Evolutionary conservation across 1,140 invertebrate species (phyloP).

Genomic region (Hyles euphorbiae): DNA sequence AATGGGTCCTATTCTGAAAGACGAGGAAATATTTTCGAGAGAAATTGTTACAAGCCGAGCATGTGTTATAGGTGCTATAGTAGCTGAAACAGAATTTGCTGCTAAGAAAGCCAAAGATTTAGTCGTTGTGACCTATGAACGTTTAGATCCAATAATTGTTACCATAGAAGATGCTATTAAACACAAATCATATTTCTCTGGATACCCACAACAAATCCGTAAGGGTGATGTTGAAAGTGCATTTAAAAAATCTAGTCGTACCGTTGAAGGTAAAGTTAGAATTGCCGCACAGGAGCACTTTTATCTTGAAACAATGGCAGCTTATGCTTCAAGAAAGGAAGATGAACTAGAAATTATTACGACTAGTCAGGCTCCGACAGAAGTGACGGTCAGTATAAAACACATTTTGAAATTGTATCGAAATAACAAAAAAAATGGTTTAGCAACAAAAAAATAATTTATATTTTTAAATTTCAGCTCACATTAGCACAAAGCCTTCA

Average conservation of each 20-base stretch:
- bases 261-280: slow-evolving; percentile 84
- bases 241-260: slow-evolving; percentile 79
- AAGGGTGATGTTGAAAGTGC: slow-evolving; percentile 83
- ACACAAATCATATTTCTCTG: slow-evolving; percentile 81
- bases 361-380: slow-evolving; percentile 89
- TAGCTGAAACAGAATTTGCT: slow-evolving; percentile 82
- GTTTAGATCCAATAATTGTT: slow-evolving; percentile 84
- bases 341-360: slow-evolving; percentile 91
- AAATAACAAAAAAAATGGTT: neutral
- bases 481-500: slow-evolving; percentile 55
- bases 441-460: neutral
- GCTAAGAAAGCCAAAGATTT: slow-evolving; percentile 85
- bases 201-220: slow-evolving; percentile 70
- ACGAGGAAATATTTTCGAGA: slow-evolving; percentile 86
- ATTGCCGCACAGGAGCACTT: slow-evolving; percentile 97
- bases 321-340: slow-evolving; percentile 84
- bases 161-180: slow-evolving; percentile 91
- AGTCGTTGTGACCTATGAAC: slow-evolving; percentile 86
- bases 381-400: slow-evolving; percentile 75
- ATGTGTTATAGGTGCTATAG: slow-evolving; percentile 86
- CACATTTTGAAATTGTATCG: neutral
- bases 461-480: slow-evolving; percentile 36
- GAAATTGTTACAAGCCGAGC: slow-evolving; percentile 84
- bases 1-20: slow-evolving; percentile 83
- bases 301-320: slow-evolving; percentile 89